Evolutionary conservation across 1,140 invertebrate genomes (phyloP).

Genomic region (Ostrea denselamellosa): DNA sequence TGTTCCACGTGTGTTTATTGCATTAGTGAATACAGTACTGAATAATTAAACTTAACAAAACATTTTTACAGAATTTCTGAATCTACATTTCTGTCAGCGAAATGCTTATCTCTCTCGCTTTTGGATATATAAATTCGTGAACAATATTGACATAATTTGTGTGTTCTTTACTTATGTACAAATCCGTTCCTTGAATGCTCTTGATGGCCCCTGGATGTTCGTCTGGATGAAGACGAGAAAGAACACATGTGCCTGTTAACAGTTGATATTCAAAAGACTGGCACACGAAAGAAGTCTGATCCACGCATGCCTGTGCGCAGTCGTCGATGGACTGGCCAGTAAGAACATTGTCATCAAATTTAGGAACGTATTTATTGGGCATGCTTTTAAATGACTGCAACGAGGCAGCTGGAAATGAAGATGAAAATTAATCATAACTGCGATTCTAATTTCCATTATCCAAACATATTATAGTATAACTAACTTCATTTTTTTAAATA

Average conservation of each 20-base stretch:
- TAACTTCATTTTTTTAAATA: too few relatives aligned
- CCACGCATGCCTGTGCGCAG: conserved; percentile 64
- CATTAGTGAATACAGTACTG: too few relatives aligned
- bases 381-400: conserved; percentile 57
- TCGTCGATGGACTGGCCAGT: conserved; percentile 70
- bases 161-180: conserved; percentile 66
- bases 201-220: conserved; percentile 63
- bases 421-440: background rate
- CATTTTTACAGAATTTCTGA: too few relatives aligned
- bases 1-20: too few relatives aligned
- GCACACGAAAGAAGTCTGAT: conserved; percentile 63
- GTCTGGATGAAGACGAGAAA: conserved; percentile 68
- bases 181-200: conserved; percentile 56
- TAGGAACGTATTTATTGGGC: conserved; percentile 64
- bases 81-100: too few relatives aligned
- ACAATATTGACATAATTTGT: too few relatives aligned
- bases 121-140: too few relatives aligned
- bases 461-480: too few relatives aligned
- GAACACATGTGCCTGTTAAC: conserved; percentile 61
- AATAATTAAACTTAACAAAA: too few relatives aligned
- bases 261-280: conserved; percentile 70
- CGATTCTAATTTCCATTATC: too few relatives aligned
- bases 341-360: conserved; percentile 63
- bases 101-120: too few relatives aligned
- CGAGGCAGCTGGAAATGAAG: conserved; percentile 42